Percentiles rank a stretch among this genome's conserved stretches.
Conservation (phyloP, 2,888 invertebrate species). For the Cephus nigrinus region DNA sequence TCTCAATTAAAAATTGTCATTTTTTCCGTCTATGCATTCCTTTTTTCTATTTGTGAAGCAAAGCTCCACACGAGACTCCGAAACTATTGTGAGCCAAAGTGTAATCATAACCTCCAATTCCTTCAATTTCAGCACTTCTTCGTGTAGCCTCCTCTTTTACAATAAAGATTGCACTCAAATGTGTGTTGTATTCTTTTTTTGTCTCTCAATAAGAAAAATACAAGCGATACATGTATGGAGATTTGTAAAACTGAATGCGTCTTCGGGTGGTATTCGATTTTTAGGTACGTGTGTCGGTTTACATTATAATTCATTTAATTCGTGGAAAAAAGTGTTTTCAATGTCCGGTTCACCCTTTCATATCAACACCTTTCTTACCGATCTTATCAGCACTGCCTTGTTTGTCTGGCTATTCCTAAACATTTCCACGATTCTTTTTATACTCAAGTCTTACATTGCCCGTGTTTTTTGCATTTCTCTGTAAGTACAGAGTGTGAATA, state of each 20-base stretch:
- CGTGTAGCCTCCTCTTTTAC: constrained; percentile 38
- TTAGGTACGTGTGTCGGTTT: constrained; percentile 47
- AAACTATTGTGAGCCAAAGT: not conserved
- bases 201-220: constrained; percentile 47
- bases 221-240: constrained; percentile 55
- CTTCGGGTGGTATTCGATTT: constrained; percentile 57
- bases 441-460: not conserved
- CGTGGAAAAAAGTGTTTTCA: constrained; percentile 54
- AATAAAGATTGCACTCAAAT: constrained; percentile 36
- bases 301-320: constrained; percentile 52
- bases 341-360: constrained; percentile 38
- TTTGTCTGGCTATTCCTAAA: not conserved
- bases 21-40: not conserved
- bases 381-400: not conserved
- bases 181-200: constrained; percentile 33
- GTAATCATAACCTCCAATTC: not conserved
- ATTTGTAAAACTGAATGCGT: constrained; percentile 60
- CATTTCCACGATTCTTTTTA: not conserved
- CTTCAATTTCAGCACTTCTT: not conserved
- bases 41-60: not conserved
- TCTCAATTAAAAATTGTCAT: not conserved
- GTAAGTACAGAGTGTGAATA: constrained; percentile 21
- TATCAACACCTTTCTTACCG: not conserved
- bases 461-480: constrained; percentile 41
- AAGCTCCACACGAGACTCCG: not conserved